Conservation (phyloP, 2,888 invertebrate genomes). For the Eupelmus urozonus region DNA sequence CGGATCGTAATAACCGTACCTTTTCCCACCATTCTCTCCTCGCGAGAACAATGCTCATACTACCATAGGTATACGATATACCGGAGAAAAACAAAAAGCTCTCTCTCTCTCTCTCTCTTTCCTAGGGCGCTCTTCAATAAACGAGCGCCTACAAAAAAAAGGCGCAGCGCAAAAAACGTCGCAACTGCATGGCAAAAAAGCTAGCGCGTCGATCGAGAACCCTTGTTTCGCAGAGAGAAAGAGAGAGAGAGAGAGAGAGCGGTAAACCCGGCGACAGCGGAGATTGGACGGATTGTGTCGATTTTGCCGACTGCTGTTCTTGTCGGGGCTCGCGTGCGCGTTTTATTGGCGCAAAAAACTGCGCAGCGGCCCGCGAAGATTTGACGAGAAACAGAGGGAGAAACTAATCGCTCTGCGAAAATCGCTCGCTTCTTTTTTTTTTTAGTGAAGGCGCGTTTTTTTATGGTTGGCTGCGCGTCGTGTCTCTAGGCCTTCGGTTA, state of each 20-base stretch:
- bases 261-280: background rate
- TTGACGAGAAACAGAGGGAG: slow-evolving; percentile 21
- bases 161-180: background rate
- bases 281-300: slow-evolving; percentile 46
- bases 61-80: too few species aligned
- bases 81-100: too few species aligned
- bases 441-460: too few species aligned
- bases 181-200: background rate
- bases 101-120: too few species aligned
- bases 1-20: too few species aligned
- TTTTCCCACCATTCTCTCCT: too few species aligned
- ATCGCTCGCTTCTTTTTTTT: background rate
- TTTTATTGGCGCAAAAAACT: slow-evolving; percentile 46
- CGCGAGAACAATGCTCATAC: too few species aligned
- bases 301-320: slow-evolving; percentile 29
- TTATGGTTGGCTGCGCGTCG: background rate
- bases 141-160: background rate
- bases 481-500: too few species aligned
- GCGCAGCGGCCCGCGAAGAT: background rate
- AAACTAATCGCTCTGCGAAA: slow-evolving; percentile 39
- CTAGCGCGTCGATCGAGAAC: slow-evolving; percentile 12
- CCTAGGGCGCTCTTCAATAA: background rate
- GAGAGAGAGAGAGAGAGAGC: background rate
- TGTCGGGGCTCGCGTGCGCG: background rate
- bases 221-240: slow-evolving; percentile 25